A percentile compares a stretch with the other conserved stretches of the same genome.
Evolutionary conservation across 2,888 invertebrate genomes (phyloP).

Genomic region (Scrobipalpa costella): DNA sequence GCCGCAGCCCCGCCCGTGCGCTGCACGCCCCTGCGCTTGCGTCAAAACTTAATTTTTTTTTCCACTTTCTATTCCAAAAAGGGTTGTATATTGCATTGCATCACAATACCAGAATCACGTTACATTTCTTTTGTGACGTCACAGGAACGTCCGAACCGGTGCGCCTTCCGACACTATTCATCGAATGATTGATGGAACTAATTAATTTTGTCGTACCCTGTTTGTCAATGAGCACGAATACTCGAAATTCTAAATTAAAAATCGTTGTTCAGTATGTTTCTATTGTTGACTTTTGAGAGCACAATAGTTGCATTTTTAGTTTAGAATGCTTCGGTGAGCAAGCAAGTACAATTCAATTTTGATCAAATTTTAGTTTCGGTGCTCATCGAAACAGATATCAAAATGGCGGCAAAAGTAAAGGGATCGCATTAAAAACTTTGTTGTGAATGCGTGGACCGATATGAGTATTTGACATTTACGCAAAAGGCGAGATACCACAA

Average conservation of each 20-base stretch:
- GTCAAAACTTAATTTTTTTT: constrained; percentile 42
- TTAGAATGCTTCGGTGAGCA: not conserved
- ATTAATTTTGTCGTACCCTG: constrained; percentile 74
- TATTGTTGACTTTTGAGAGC: not conserved
- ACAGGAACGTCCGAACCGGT: constrained; percentile 60
- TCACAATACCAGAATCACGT: constrained; percentile 74
- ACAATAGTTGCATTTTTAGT: constrained; percentile 5
- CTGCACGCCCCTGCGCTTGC: constrained; percentile 46
- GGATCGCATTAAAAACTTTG: not conserved
- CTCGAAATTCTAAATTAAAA: constrained; percentile 67
- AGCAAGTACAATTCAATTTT: constrained; percentile 1
- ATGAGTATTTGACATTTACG: not conserved
- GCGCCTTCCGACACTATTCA: constrained; percentile 68
- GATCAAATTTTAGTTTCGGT: not conserved
- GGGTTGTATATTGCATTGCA: constrained; percentile 71
- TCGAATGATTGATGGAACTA: constrained; percentile 77
- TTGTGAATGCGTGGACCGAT: not conserved
- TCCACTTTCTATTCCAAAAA: constrained; percentile 35
- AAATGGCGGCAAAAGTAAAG: not conserved
- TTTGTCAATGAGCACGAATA: constrained; percentile 56
- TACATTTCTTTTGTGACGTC: constrained; percentile 63
- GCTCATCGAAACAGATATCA: not conserved
- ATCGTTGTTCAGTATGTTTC: constrained; percentile 27
- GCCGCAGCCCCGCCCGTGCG: constrained; percentile 60
- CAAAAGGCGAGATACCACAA: not conserved